phyloP scores from a whole-genome alignment of 1,140 invertebrate species.

The Bombus superbus region DNA sequence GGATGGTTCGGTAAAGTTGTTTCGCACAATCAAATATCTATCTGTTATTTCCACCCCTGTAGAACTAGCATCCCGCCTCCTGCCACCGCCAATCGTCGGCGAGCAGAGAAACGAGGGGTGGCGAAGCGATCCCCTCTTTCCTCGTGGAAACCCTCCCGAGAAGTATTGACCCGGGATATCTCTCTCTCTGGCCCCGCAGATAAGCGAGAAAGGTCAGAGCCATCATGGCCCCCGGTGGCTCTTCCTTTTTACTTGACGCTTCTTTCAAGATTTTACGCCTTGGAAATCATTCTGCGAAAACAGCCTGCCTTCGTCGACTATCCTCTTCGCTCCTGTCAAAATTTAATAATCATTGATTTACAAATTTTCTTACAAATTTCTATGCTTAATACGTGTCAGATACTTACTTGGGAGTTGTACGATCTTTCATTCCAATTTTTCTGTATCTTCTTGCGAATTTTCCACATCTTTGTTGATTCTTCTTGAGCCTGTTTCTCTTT shows the following conservation, averaged over 20 bases:
- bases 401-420: background rate
- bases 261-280: constrained; percentile 25
- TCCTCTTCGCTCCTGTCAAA: too few relatives aligned
- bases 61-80: constrained; percentile 41
- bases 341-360: background rate
- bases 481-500: background rate
- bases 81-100: constrained; percentile 62
- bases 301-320: too few relatives aligned
- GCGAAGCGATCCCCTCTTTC: constrained; percentile 56
- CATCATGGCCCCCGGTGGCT: constrained; percentile 64
- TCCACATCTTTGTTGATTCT: too few relatives aligned
- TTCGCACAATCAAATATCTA: constrained; percentile 46
- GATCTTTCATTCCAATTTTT: too few relatives aligned
- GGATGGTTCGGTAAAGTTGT: constrained; percentile 5
- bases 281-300: constrained; percentile 14
- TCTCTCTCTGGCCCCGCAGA: constrained; percentile 49
- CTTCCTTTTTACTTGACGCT: constrained; percentile 52
- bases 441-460: background rate
- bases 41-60: constrained; percentile 47
- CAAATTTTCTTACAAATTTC: background rate
- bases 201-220: constrained; percentile 67
- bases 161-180: constrained; percentile 64
- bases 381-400: background rate
- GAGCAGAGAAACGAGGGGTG: constrained; percentile 58
- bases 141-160: constrained; percentile 51